Evolutionary conservation across 2,888 invertebrate genomes (phyloP).

Genomic region (Temnothorax ravouxi): DNA sequence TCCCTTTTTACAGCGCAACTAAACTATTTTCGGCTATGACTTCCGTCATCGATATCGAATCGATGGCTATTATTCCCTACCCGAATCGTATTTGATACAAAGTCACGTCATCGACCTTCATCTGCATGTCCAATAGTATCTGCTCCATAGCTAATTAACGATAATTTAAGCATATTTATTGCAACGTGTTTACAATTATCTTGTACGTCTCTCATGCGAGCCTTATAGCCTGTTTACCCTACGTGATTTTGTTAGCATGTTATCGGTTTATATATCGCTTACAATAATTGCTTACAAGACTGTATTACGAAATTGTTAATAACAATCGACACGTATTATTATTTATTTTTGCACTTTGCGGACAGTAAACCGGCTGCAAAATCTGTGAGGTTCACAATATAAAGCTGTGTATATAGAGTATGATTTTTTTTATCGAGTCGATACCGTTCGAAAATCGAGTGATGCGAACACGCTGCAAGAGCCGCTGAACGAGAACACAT

Average conservation of each 20-base stretch:
- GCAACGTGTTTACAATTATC: constrained; percentile 27
- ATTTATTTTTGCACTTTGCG: not conserved
- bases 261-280: not conserved
- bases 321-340: constrained; percentile 2
- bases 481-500: not conserved
- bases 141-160: constrained; percentile 28
- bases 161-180: constrained; percentile 43
- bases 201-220: not conserved
- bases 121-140: constrained; percentile 40
- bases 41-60: not conserved
- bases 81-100: not conserved
- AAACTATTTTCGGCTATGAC: not conserved
- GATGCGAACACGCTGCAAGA: constrained; percentile 36
- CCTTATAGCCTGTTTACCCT: constrained; percentile 22
- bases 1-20: not conserved
- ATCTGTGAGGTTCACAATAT: not conserved
- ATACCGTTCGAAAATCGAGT: not conserved
- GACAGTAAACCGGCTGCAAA: not conserved
- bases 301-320: not conserved
- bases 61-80: not conserved
- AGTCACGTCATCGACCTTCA: constrained; percentile 12
- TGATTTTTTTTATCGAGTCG: constrained; percentile 6
- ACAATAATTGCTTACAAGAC: not conserved
- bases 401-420: not conserved
- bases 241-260: constrained; percentile 7